Conservation (phyloP, 2,113 vertebrate genomes). For the Sinosuthora webbiana region DNA sequence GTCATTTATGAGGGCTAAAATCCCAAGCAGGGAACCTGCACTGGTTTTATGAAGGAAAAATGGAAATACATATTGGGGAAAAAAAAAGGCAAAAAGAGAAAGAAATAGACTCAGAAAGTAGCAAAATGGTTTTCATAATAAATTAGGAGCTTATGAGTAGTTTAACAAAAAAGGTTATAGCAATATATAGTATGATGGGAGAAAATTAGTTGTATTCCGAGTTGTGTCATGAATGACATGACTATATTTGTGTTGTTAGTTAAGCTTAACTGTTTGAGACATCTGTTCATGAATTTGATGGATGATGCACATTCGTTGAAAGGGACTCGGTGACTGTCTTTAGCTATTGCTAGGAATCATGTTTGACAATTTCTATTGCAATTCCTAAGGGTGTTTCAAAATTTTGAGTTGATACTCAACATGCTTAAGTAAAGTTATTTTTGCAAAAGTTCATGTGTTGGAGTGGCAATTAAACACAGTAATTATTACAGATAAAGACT, state of each 20-base stretch:
- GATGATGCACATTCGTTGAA: neutral
- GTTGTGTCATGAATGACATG: neutral
- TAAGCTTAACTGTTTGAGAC: slow-evolving; percentile 2
- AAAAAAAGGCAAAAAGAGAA: neutral
- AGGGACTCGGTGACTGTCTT: neutral
- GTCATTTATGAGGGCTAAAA: neutral
- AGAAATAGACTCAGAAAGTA: neutral
- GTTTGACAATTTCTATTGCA: neutral
- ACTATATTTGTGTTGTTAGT: neutral
- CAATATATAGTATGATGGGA: neutral
- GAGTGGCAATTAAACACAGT: neutral
- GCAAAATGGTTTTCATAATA: neutral
- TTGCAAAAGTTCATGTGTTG: neutral
- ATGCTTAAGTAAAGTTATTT: neutral
- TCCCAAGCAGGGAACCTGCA: neutral
- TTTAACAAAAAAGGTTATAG: neutral
- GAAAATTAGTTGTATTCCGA: neutral
- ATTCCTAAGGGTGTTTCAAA: neutral
- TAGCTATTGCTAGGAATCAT: neutral
- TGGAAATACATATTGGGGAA: fast-evolving
- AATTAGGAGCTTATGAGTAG: neutral
- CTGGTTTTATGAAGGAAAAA: neutral
- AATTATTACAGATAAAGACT: neutral
- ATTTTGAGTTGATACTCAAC: neutral
- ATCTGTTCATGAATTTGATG: neutral